Percentiles rank a stretch among this genome's conserved stretches.
These are phyloP conservation scores for Ctena decussata DNA, from an alignment of 2,888 invertebrate species.

Conservation along the genomic window DNA sequence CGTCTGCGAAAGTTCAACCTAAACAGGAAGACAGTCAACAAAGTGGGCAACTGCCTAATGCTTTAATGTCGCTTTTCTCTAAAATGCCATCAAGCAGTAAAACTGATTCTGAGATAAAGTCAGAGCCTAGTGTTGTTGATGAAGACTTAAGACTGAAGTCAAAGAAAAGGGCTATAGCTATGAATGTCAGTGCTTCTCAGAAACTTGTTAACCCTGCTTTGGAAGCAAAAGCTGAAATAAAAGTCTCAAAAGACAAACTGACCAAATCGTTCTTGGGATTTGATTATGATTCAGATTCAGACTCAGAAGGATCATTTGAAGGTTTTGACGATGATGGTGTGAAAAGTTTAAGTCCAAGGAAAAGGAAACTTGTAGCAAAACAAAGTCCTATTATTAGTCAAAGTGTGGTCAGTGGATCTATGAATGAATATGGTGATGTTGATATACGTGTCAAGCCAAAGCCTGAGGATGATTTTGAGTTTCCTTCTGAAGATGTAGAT, in stretches of 20 bases:
- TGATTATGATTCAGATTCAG: slow-evolving; percentile 73
- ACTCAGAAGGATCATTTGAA: slow-evolving; percentile 65
- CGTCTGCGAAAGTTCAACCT: neutral
- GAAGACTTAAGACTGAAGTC: neutral
- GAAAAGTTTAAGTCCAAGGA: slow-evolving; percentile 62
- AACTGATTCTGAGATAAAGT: neutral
- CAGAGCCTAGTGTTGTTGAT: neutral
- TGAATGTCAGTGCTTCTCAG: neutral
- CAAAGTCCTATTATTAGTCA: neutral
- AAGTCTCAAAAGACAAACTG: slow-evolving; percentile 27
- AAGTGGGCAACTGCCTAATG: slow-evolving; percentile 50
- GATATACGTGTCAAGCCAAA: slow-evolving; percentile 21
- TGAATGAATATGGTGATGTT: slow-evolving; percentile 48
- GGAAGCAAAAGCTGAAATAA: slow-evolving; percentile 1
- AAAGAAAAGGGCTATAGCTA: neutral
- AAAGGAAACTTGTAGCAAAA: slow-evolving; percentile 47
- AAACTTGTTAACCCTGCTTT: neutral
- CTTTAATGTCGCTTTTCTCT: slow-evolving; percentile 72
- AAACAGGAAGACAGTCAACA: neutral
- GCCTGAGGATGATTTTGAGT: neutral
- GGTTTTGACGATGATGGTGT: slow-evolving; percentile 66
- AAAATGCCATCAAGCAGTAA: slow-evolving; percentile 51
- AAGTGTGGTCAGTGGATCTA: neutral
- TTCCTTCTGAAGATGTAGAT: slow-evolving; percentile 17
- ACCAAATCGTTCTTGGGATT: slow-evolving; percentile 69